Percentiles rank a stretch among this genome's conserved stretches.
Evolutionary conservation across 1,140 invertebrate species (phyloP).

Genomic region (Dendrolimus punctatus): DNA sequence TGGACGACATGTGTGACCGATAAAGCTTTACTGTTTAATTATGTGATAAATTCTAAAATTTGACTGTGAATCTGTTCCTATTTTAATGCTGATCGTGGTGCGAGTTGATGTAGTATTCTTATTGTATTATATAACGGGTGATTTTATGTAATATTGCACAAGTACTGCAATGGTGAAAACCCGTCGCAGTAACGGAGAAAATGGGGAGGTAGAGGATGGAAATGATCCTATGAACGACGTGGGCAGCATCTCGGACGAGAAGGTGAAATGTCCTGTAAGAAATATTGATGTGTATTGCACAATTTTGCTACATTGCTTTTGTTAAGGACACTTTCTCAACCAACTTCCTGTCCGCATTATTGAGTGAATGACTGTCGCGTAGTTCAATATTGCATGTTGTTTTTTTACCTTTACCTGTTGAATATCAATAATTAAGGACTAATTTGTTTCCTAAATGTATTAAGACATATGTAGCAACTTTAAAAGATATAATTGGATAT

Average conservation of each 20-base stretch:
- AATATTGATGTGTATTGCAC: conserved; percentile 23
- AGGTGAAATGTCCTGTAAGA: conserved; percentile 57
- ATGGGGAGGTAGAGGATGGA: conserved; percentile 67
- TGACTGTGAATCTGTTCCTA: conserved; percentile 23
- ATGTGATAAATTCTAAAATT: conserved; percentile 24
- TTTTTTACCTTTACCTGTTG: too few relatives aligned
- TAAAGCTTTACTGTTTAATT: conserved; percentile 57
- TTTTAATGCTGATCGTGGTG: conserved; percentile 28
- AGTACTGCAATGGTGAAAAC: conserved; percentile 68
- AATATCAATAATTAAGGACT: too few relatives aligned
- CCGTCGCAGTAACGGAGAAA: conserved; percentile 69
- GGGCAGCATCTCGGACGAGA: conserved; percentile 65
- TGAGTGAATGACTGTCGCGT: conserved; percentile 13
- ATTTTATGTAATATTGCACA: conserved; percentile 41
- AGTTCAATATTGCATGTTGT: too few relatives aligned
- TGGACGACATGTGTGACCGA: conserved; percentile 63
- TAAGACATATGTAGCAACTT: too few relatives aligned
- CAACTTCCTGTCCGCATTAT: conserved; percentile 54
- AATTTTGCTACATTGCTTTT: conserved; percentile 32
- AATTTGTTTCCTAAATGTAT: too few relatives aligned
- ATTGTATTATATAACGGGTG: conserved; percentile 42
- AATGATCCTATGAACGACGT: conserved; percentile 63
- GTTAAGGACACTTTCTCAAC: conserved; percentile 27
- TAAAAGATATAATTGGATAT: too few relatives aligned
- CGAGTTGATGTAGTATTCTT: conserved; percentile 30